A percentile compares a stretch with the other conserved stretches of the same genome.
phyloP scores from a whole-genome alignment of 2,888 invertebrate species.

The Agrochola lychnidis region DNA sequence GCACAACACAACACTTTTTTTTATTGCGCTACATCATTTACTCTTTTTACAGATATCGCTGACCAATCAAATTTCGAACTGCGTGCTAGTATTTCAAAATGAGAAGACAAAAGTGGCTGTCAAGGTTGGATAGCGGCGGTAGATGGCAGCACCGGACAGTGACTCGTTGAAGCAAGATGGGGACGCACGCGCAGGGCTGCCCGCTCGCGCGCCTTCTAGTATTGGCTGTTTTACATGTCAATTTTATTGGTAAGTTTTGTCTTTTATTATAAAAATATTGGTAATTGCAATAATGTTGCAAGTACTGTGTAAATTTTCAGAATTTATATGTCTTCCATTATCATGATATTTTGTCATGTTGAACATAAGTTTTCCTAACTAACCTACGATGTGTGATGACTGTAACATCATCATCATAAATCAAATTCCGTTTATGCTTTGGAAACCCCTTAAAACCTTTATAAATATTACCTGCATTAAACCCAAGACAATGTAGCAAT shows the following conservation, averaged over 20 bases:
- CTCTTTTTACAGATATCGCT: constrained; percentile 33
- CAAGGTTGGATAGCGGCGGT: constrained; percentile 72
- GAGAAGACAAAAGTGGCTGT: constrained; percentile 72
- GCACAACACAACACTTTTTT: neutral
- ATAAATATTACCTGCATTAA: neutral
- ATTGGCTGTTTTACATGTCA: constrained; percentile 85
- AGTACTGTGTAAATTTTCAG: neutral
- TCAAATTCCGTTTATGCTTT: neutral
- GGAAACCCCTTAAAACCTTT: neutral
- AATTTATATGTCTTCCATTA: neutral
- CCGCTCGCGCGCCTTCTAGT: constrained; percentile 86
- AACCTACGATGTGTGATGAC: neutral
- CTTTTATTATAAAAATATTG: neutral
- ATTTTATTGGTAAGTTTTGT: constrained; percentile 85
- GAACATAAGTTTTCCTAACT: neutral
- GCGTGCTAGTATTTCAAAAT: constrained; percentile 67
- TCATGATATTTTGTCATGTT: neutral
- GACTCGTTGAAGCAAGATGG: constrained; percentile 85
- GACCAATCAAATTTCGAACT: constrained; percentile 29
- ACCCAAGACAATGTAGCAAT: neutral
- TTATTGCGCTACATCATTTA: neutral
- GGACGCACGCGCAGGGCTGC: constrained; percentile 80
- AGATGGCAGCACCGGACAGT: constrained; percentile 84
- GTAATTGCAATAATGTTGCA: neutral
- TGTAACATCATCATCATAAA: neutral